Conservation (phyloP, 2,797 vertebrate genomes). For the Lepus townsendii region DNA sequence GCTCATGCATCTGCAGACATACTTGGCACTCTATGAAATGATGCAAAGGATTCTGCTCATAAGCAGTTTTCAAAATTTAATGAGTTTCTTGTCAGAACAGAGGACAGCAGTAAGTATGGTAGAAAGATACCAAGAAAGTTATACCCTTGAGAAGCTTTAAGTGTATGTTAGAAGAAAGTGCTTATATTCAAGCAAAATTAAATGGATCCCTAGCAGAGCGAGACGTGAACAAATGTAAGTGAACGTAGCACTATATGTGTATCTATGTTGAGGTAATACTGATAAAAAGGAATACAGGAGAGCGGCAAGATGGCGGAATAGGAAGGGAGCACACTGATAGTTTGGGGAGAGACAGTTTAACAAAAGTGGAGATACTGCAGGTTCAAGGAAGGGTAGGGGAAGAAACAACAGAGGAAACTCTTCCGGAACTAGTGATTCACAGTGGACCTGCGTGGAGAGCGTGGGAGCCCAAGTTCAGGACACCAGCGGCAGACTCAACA, state of each 20-base stretch:
- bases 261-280: not conserved
- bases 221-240: not conserved
- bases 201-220: not conserved
- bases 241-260: not conserved
- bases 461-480: no score
- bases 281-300: not conserved
- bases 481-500: no score
- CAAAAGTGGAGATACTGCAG: no score
- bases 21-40: slow-evolving; percentile 40
- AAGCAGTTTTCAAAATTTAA: slow-evolving; percentile 4
- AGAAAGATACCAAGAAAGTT: not conserved
- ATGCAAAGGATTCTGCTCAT: not conserved
- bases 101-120: not conserved
- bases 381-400: no score
- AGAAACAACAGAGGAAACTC: no score
- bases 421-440: no score
- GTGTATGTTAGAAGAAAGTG: not conserved
- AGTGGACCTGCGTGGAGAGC: no score
- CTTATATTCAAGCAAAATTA: not conserved
- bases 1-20: not conserved
- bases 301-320: no score
- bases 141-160: not conserved
- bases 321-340: no score
- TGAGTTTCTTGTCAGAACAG: not conserved
- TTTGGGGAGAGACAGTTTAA: no score